These are phyloP conservation scores for Masticophis lateralis DNA, from an alignment of 2,797 vertebrate species.

Conservation along the genomic window DNA sequence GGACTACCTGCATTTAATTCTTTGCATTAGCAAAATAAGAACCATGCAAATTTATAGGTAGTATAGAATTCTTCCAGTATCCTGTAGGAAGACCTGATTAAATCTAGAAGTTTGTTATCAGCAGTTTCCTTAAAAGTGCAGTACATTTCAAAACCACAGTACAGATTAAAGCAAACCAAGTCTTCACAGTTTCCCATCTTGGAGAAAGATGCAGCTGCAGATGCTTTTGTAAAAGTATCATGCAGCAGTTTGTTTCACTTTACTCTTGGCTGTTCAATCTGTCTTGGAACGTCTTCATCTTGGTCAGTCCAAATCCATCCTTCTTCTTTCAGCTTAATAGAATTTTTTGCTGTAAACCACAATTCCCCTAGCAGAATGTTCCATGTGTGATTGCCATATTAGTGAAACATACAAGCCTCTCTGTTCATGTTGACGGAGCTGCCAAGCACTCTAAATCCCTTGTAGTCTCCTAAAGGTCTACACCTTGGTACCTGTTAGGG, in stretches of 20 bases:
- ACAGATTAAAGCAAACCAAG: not conserved
- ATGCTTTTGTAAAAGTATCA: not conserved
- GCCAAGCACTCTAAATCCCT: not conserved
- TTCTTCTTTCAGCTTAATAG: not conserved
- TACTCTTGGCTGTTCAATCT: not conserved
- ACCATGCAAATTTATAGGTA: not conserved
- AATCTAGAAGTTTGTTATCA: not conserved
- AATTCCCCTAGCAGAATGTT: not conserved
- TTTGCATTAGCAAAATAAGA: not conserved
- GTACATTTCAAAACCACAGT: not conserved
- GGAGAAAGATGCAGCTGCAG: not conserved
- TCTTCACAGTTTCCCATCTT: not conserved
- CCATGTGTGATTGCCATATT: not conserved
- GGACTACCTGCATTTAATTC: not conserved
- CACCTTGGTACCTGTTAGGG: not conserved
- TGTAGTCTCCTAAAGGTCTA: not conserved
- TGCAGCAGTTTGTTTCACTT: not conserved
- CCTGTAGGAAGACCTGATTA: not conserved
- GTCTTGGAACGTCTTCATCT: not conserved
- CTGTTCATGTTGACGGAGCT: not conserved
- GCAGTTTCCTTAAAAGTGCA: not conserved
- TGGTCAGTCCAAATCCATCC: not conserved
- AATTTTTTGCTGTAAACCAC: not conserved
- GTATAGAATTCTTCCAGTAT: not conserved
- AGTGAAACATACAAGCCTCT: not conserved